Conservation (phyloP, 2,113 vertebrate species). For the Empidonax traillii region DNA sequence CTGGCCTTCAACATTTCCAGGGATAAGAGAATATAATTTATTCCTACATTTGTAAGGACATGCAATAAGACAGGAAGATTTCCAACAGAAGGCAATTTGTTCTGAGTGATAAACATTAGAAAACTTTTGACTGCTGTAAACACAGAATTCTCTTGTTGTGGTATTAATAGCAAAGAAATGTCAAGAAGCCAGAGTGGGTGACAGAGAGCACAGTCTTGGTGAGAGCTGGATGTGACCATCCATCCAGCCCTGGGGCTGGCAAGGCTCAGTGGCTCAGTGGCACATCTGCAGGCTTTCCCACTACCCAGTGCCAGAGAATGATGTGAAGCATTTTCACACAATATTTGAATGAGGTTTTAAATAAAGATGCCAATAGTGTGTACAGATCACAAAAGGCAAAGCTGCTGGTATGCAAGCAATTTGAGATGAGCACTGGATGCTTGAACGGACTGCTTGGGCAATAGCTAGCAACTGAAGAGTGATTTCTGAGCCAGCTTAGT, state of each 20-base stretch:
- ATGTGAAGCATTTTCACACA: neutral
- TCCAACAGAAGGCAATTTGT: neutral
- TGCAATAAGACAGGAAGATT: neutral
- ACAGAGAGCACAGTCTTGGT: neutral
- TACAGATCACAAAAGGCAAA: neutral
- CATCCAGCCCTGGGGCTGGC: neutral
- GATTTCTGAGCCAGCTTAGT: neutral
- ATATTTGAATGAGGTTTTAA: neutral
- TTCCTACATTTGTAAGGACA: neutral
- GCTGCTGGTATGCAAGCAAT: neutral
- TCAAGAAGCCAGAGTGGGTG: neutral
- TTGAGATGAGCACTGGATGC: neutral
- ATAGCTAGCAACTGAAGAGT: neutral
- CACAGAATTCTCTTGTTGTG: neutral
- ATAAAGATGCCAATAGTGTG: neutral
- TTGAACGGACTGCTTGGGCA: neutral
- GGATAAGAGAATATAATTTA: neutral
- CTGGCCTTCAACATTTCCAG: neutral
- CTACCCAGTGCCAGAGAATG: neutral
- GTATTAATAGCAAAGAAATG: neutral
- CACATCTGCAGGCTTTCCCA: neutral
- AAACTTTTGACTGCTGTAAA: neutral
- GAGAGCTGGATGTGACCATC: neutral
- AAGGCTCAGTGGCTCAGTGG: neutral
- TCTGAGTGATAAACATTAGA: neutral